Base-by-base conservation (phyloP, 2,113 vertebrate species). In the Oryctolagus cuniculus region DNA sequence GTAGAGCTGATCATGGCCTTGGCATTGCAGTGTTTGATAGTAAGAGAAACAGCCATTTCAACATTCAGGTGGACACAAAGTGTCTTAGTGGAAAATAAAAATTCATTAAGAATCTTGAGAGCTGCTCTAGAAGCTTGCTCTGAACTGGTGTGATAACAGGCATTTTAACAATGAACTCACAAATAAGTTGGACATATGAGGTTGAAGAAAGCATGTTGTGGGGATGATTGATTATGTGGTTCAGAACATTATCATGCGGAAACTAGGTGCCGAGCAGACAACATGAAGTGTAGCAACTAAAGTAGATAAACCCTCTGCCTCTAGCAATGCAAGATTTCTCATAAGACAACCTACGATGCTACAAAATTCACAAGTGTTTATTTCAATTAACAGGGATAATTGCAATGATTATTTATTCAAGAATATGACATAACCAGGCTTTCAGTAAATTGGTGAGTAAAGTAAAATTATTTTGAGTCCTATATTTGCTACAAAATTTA, bases 51-150 rank as follows among this genome's bases (percentile, higher is more conserved):
- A 82, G 31, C 64, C 58, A 83, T 80, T 75, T 92, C 95, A 86
- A 24, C 81, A 90, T 75, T 80, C 74, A 63, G 38, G 69, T 63
- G 70, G 38, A 55, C 61, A 44, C 4, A 72, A 24, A n/a, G n/a
- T 89, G 70, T 89, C 66, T 90, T 93, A 90, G 77, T 93, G 82
- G 79, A 95, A 97, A 97, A 70, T 58, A 94, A 73, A 93, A 67
- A 84, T 73, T 72, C 79, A 94, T 96, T 90, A 93, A 95, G 93
- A 84, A 25, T 81, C 82, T 90, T 44, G 55, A 97, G 55, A 53
- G 64, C 31, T 92, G n/a, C 86, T 95, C 66, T 44, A 94, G 88
- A 94, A 92, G 63, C 44, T 83, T 90, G 87, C 91, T 63, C 78
- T 87, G 69, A 96, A 90, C 22, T 80, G 24, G 75, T 89, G 83